Conservation (phyloP, 2,797 vertebrate genomes). For the Pseudochromis fuscus region DNA sequence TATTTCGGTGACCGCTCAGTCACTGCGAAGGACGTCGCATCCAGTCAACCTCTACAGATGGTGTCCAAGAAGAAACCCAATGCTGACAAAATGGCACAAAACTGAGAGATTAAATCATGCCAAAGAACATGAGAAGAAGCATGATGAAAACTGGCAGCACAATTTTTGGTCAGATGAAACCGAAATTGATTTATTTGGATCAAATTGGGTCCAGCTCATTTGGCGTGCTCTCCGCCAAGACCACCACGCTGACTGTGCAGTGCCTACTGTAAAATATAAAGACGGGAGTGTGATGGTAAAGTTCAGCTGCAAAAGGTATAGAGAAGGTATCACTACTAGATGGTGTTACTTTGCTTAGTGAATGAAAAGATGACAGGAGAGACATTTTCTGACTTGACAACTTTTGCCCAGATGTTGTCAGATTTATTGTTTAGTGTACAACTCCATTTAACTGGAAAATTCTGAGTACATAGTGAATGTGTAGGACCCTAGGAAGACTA, state of each 20-base stretch:
- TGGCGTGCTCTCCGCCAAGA: slow-evolving; percentile 1
- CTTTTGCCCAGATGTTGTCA: too few relatives aligned
- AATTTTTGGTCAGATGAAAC: slow-evolving; percentile 5
- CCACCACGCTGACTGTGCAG: background rate
- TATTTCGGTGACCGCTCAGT: background rate
- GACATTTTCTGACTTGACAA: background rate
- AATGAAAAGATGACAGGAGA: background rate
- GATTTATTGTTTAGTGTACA: too few relatives aligned
- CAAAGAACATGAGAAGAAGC: background rate
- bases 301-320: background rate
- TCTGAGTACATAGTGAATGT: too few relatives aligned
- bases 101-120: background rate
- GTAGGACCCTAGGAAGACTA: too few relatives aligned
- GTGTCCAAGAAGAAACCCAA: background rate
- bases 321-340: background rate
- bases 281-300: background rate
- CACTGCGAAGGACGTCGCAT: background rate
- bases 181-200: slow-evolving; percentile 5
- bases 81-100: background rate
- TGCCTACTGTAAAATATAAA: background rate
- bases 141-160: background rate
- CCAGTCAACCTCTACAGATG: background rate
- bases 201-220: background rate
- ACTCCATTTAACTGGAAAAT: too few relatives aligned
- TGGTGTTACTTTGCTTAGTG: background rate